phyloP scores from a whole-genome alignment of 2,113 vertebrate genomes.

The Silurus meridionalis region DNA sequence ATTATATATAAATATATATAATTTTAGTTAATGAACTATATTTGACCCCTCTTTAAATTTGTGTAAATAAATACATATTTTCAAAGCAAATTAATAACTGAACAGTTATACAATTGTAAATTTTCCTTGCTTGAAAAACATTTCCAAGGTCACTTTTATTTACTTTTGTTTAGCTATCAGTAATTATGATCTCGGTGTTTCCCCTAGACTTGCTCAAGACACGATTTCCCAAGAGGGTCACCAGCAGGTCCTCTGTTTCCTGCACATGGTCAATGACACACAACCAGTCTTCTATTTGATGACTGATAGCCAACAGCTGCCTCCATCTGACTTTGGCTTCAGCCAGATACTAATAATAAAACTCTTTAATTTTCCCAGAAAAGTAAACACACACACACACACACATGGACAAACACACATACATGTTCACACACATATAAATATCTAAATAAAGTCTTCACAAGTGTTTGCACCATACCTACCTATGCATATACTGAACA shows the following conservation, averaged over 20 bases:
- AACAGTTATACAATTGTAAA: neutral
- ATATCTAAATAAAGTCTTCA: neutral
- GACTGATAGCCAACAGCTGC: slow-evolving; percentile 71
- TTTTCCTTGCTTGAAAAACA: neutral
- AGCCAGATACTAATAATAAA: slow-evolving; percentile 51
- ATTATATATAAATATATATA: too few relatives aligned
- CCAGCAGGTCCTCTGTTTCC: slow-evolving; percentile 23
- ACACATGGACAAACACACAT: too few relatives aligned
- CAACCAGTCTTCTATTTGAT: slow-evolving; percentile 48
- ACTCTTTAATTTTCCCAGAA: slow-evolving; percentile 32
- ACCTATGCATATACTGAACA: neutral
- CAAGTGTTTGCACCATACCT: neutral
- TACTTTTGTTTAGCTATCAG: neutral
- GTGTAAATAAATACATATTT: neutral
- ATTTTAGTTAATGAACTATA: neutral
- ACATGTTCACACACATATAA: neutral
- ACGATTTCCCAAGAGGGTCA: slow-evolving; percentile 21
- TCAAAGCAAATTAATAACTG: neutral
- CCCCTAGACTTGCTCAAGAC: neutral
- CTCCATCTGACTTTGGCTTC: slow-evolving; percentile 24
- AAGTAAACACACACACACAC: slow-evolving; percentile 22
- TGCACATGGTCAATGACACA: slow-evolving; percentile 56
- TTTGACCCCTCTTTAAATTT: neutral
- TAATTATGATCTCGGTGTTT: slow-evolving; percentile 4
- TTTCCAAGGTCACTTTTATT: neutral